Conservation (phyloP, 2,888 invertebrate genomes). For the Petrolisthes cinctipes region DNA sequence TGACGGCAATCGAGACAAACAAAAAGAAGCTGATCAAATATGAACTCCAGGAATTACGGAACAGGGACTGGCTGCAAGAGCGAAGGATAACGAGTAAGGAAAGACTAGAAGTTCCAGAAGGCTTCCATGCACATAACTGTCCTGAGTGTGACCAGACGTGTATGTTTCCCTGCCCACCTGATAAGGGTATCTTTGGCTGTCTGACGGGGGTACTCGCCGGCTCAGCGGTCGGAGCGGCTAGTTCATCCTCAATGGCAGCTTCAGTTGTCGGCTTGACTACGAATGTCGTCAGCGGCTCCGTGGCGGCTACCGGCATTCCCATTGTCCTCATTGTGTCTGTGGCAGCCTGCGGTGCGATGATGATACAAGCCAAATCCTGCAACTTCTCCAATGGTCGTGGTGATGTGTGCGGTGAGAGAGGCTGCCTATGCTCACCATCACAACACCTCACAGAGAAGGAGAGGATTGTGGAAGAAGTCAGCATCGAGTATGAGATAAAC, state of each 20-base stretch:
- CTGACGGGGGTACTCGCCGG: slow-evolving; percentile 16
- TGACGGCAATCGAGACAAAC: slow-evolving; percentile 38
- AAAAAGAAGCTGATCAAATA: slow-evolving; percentile 36
- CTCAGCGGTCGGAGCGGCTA: slow-evolving; percentile 11
- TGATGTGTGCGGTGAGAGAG: slow-evolving; percentile 25
- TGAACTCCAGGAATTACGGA: slow-evolving; percentile 41
- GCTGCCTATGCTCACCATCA: slow-evolving; percentile 28
- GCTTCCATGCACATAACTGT: slow-evolving; percentile 45
- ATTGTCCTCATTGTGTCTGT: slow-evolving; percentile 25
- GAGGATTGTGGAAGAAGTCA: slow-evolving; percentile 18
- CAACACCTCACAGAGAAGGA: slow-evolving; percentile 34
- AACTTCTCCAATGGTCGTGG: not conserved
- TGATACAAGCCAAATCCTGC: not conserved
- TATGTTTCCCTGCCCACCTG: slow-evolving; percentile 31
- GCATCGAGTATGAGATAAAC: slow-evolving; percentile 17
- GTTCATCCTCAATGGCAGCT: slow-evolving; percentile 23
- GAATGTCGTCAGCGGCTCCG: slow-evolving; percentile 24
- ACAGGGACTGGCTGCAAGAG: slow-evolving; percentile 29
- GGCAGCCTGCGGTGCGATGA: slow-evolving; percentile 28
- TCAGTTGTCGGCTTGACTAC: slow-evolving; percentile 27
- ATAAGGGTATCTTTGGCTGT: slow-evolving; percentile 33
- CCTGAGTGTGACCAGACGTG: slow-evolving; percentile 31
- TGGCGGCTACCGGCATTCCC: slow-evolving; percentile 17
- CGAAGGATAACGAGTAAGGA: slow-evolving; percentile 6
- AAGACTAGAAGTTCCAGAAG: slow-evolving; percentile 15